Conservation (phyloP, 1,140 invertebrate genomes). For the Asbolus verrucosus region DNA sequence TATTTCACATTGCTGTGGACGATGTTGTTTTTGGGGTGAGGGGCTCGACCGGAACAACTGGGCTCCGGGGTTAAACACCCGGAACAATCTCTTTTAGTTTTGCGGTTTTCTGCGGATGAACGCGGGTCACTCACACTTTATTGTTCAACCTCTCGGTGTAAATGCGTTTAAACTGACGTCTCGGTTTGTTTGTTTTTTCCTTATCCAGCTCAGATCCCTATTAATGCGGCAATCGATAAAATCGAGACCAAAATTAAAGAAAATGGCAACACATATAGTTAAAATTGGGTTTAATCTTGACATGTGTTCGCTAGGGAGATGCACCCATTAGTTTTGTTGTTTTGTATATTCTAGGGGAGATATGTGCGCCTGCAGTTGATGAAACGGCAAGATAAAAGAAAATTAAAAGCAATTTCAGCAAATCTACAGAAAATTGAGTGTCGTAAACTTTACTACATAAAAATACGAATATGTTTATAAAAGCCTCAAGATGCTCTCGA, state of each 20-base stretch:
- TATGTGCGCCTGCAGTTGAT: slow-evolving; percentile 25
- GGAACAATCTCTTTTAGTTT: slow-evolving; percentile 55
- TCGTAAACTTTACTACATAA: slow-evolving; percentile 36
- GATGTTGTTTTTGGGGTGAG: slow-evolving; percentile 29
- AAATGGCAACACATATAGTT: too few relatives aligned
- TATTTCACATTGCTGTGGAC: slow-evolving; percentile 23
- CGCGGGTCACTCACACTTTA: slow-evolving; percentile 50
- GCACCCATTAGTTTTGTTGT: neutral
- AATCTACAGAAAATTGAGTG: slow-evolving; percentile 38
- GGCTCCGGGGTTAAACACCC: slow-evolving; percentile 50
- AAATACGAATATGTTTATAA: slow-evolving; percentile 38
- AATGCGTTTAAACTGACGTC: slow-evolving; percentile 3
- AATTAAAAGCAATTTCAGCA: slow-evolving; percentile 30
- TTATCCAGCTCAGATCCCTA: neutral
- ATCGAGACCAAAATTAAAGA: neutral
- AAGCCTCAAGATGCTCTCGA: slow-evolving; percentile 23
- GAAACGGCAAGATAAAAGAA: slow-evolving; percentile 26
- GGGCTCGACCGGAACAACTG: slow-evolving; percentile 42
- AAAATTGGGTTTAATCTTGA: too few relatives aligned
- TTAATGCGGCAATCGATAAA: neutral
- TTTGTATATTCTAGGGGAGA: neutral
- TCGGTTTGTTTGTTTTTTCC: slow-evolving; percentile 10
- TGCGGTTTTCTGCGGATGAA: slow-evolving; percentile 52
- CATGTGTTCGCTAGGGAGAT: too few relatives aligned
- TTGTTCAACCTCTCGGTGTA: slow-evolving; percentile 33